Base-by-base conservation (phyloP, 2,113 vertebrate genomes). In the Microtus richardsoni region DNA sequence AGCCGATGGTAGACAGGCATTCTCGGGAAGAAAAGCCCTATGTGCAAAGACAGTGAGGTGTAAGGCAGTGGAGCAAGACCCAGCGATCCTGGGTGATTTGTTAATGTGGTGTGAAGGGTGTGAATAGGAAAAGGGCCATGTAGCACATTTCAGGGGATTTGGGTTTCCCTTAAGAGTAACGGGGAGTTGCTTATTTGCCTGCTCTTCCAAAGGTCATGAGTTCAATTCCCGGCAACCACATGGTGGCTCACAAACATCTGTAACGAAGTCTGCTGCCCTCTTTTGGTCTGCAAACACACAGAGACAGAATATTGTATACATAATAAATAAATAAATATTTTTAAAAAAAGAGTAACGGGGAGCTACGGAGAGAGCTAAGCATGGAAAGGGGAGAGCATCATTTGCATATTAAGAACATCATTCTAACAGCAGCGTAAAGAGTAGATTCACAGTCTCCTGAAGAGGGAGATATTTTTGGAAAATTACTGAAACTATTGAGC, bases 371-470 rank as follows among this genome's bases (percentile, higher is more conserved):
- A 44, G 19, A 58, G 17, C 19, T 58, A 58, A 58, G 4, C 41
- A 71, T 8, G 19, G 60, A 86, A 60, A 19, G 10, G 36, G 66
- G 1, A 4, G n/a, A 3, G 26, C 14, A 21, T 60, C 36, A 41
- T 91, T 82, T 96, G 62, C 28, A 64, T 88, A 47, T 78, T 84
- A 79, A 94, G 36, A 93, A 92, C 80, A 88, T 47, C 39, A 74
- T 91, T 83, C 74, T 52, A 54, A 60, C 17, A 60, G 21, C 68
- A 88, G 83, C 58, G 1, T 84, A 85, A 88, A 17, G 33, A 88
- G 44, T 52, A 12, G 58, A 80, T 47, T 66, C 70, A 62, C 36
- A 36, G 19, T 71, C 12, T 85, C 24, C 79, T 66, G 73, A 95
- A 94, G 71, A 92, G 2, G 77, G 33, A 95, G 88, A 68, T 1